Evolutionary conservation across 1,140 invertebrate species (phyloP).

Genomic region (Colletes gigas): DNA sequence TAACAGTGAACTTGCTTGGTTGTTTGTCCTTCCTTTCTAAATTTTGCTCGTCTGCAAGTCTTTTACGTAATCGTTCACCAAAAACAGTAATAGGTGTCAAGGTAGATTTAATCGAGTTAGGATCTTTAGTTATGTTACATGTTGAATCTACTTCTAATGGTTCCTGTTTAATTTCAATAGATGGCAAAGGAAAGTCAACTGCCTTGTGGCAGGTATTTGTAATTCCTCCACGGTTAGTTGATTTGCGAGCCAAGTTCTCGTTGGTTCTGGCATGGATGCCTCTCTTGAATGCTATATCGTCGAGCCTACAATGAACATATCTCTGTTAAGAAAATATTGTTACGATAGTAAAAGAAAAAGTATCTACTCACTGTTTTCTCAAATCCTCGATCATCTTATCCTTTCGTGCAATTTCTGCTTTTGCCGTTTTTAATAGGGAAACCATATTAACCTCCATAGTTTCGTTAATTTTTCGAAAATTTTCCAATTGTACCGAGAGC

Average conservation of each 20-base stretch:
- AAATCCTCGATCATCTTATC: conserved; percentile 77
- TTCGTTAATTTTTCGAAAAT: conserved; percentile 62
- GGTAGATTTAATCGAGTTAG: conserved; percentile 40
- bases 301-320: conserved; percentile 64
- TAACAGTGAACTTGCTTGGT: neutral
- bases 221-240: neutral
- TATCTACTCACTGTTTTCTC: conserved; percentile 69
- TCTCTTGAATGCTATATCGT: conserved; percentile 68
- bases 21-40: conserved; percentile 43
- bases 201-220: conserved; percentile 5
- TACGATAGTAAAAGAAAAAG: neutral
- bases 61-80: conserved; percentile 70
- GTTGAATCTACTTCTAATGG: neutral
- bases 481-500: conserved; percentile 49
- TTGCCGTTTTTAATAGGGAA: conserved; percentile 79
- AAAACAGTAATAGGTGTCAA: conserved; percentile 65
- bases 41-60: conserved; percentile 59
- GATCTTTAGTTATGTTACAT: conserved; percentile 28
- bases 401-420: conserved; percentile 79
- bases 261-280: conserved; percentile 1
- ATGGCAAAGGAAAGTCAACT: neutral
- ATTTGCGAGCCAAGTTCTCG: neutral
- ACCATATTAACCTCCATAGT: conserved; percentile 76
- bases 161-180: conserved; percentile 14
- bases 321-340: conserved; percentile 14